phyloP scores from a whole-genome alignment of 2,113 vertebrate genomes.

The Channa maculata region DNA sequence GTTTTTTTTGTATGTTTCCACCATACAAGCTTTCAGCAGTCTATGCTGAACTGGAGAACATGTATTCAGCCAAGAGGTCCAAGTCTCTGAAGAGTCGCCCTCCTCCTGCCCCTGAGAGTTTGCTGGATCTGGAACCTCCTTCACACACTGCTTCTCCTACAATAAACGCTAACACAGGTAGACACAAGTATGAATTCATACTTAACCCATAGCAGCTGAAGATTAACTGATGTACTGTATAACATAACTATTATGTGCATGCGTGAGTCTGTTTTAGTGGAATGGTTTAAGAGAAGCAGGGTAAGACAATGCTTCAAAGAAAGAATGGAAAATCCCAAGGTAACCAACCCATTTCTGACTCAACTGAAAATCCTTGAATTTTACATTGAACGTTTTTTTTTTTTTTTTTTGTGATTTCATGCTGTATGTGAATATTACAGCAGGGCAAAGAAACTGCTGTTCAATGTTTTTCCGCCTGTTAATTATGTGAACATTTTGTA shows the following conservation, averaged over 20 bases:
- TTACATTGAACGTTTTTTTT: neutral
- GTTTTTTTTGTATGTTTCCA: conserved; percentile 45
- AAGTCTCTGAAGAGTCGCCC: conserved; percentile 82
- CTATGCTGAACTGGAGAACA: conserved; percentile 93
- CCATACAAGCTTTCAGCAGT: conserved; percentile 90
- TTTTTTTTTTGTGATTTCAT: neutral
- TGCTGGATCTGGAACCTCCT: conserved; percentile 79
- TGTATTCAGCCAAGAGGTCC: conserved; percentile 89
- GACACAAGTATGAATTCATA: conserved; percentile 8
- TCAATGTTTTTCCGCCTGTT: neutral
- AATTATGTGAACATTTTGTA: neutral
- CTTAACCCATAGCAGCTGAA: conserved; percentile 6
- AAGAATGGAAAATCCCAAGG: conserved; percentile 27
- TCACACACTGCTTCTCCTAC: conserved; percentile 78
- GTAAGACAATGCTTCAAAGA: conserved; percentile 24
- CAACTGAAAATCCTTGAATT: conserved; percentile 29
- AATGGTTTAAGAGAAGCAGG: neutral
- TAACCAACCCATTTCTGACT: conserved; percentile 35
- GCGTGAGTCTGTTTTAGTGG: neutral
- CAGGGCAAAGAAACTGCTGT: neutral
- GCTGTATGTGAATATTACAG: conserved; percentile 17
- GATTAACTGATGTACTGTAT: neutral
- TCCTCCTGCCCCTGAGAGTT: conserved; percentile 84
- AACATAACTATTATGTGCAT: neutral
- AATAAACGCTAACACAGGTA: conserved; percentile 79